Percentiles rank a stretch among this genome's conserved stretches.
Conservation (phyloP, 2,113 vertebrate genomes). For the Seriola quinqueradiata region DNA sequence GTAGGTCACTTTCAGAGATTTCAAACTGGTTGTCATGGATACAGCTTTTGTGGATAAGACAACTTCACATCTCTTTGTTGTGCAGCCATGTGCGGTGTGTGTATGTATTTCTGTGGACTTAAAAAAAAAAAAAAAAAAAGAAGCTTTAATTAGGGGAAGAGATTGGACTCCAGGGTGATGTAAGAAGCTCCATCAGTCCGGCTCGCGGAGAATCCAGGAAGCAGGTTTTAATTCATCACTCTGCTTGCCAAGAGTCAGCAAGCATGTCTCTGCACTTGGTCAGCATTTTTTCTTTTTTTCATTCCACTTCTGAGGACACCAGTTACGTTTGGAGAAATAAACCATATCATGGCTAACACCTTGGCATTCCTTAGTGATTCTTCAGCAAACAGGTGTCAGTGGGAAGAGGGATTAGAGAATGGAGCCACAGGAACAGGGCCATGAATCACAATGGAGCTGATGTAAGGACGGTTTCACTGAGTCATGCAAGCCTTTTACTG, state of each 20-base stretch:
- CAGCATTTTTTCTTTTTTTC: constrained; percentile 37
- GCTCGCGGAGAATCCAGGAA: constrained; percentile 1
- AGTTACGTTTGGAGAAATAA: constrained; percentile 43
- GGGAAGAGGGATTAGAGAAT: constrained; percentile 59
- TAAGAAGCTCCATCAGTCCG: background rate
- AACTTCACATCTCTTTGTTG: constrained; percentile 48
- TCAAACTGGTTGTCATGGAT: constrained; percentile 64
- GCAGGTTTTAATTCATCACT: constrained; percentile 51
- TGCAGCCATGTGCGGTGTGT: constrained; percentile 11
- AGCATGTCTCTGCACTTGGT: constrained; percentile 9
- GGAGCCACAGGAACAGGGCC: constrained; percentile 51
- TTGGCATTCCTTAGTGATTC: constrained; percentile 54
- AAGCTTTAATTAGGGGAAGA: constrained; percentile 31
- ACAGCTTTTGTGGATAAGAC: constrained; percentile 40
- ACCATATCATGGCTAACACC: constrained; percentile 56
- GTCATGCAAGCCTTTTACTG: constrained; percentile 8
- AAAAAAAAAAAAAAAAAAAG: background rate
- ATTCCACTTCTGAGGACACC: constrained; percentile 36
- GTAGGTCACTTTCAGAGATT: constrained; percentile 19
- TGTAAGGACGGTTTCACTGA: constrained; percentile 34
- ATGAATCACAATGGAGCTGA: constrained; percentile 58
- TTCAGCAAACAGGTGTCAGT: constrained; percentile 72
- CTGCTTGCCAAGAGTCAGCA: constrained; percentile 12
- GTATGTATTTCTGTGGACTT: constrained; percentile 4
- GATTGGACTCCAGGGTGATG: background rate